Evolutionary conservation across 2,888 invertebrate genomes (phyloP).

Genomic region (Acronicta aceris): DNA sequence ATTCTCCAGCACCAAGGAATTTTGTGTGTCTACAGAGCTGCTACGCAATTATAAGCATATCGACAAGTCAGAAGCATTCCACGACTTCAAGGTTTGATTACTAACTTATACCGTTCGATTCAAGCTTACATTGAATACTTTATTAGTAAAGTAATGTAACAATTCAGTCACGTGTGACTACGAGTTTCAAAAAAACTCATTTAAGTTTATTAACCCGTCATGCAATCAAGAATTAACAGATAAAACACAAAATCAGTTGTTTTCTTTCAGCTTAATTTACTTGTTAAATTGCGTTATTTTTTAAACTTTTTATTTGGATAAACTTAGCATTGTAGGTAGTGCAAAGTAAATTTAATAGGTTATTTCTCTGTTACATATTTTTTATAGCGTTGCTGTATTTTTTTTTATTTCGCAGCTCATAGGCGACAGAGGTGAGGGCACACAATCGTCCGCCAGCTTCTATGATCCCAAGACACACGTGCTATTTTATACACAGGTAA

Average conservation of each 20-base stretch:
- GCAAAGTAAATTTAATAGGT: too few species aligned
- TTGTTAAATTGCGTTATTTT: too few species aligned
- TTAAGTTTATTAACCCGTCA: too few species aligned
- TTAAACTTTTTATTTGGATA: too few species aligned
- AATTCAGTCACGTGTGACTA: slow-evolving; percentile 25
- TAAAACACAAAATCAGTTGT: too few species aligned
- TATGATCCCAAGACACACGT: slow-evolving; percentile 92
- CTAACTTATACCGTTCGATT: slow-evolving; percentile 39
- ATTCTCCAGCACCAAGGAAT: slow-evolving; percentile 94
- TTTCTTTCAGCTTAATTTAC: too few species aligned
- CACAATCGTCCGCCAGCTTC: slow-evolving; percentile 93
- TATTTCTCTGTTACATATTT: too few species aligned
- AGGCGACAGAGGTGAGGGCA: slow-evolving; percentile 92
- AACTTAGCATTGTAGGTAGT: too few species aligned
- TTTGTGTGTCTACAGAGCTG: slow-evolving; percentile 93
- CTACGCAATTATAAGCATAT: slow-evolving; percentile 92
- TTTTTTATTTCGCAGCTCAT: slow-evolving; percentile 81
- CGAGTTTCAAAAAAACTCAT: slow-evolving; percentile 2
- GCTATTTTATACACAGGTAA: slow-evolving; percentile 93
- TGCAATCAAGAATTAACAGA: too few species aligned
- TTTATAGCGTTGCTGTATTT: background rate
- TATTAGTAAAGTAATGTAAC: slow-evolving; percentile 33
- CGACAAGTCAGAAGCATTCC: slow-evolving; percentile 91
- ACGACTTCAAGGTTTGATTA: slow-evolving; percentile 91
- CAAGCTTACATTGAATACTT: slow-evolving; percentile 41